Base-by-base conservation (phyloP, 1,140 invertebrate genomes). In the Panagrolaimus sp. region DNA sequence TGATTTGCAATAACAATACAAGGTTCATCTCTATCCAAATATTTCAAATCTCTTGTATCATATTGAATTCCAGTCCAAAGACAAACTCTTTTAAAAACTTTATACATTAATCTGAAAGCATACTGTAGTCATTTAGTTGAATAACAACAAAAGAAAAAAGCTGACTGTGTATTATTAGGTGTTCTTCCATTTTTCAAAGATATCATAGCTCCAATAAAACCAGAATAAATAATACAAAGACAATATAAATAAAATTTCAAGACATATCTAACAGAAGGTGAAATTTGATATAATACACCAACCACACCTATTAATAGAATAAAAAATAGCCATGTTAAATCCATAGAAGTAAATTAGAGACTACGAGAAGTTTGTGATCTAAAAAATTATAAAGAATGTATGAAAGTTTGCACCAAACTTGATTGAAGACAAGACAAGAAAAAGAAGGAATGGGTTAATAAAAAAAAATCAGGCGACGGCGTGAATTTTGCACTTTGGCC, bases 1-100 rank as follows among this genome's bases (percentile, higher is more conserved):
- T 73, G 72, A 51, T 73, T 73, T 13, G 72, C 63, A 44, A 73
- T 74, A 14, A 73, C 42, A 38, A 73, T 63, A 23, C 27, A 31
- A 1, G 65, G 66, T 44, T 72, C 69, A 3, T 68, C 72, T 1
- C 25, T n/a, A 11, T n/a, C 16, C 51, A 73, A 65, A 11, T 67
- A 62, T n/a, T 74, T 72, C 9, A 23, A 7, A n/a, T 61, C 63
- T 16, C 72, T 71, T 16, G 75, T 46, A 63, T 73, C 72, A 9
- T 71, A 53, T 5, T 67, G 38, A n/a, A 73, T 45, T 44, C 74
- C 72, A 3, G 74, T 16, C 72, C 72, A 73, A 11, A 20, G 20
- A 2, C 20, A 13, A 13, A 27, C 11, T 20, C 9, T 27, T 20
- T 25, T 57, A 16, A n/a, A 57, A 23, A 13, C 2, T 57, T 57